Evolutionary conservation across 1,140 invertebrate genomes (phyloP), one percentile per base, ranked within the genome.

Genomic region (Drosophila tristis): DNA sequence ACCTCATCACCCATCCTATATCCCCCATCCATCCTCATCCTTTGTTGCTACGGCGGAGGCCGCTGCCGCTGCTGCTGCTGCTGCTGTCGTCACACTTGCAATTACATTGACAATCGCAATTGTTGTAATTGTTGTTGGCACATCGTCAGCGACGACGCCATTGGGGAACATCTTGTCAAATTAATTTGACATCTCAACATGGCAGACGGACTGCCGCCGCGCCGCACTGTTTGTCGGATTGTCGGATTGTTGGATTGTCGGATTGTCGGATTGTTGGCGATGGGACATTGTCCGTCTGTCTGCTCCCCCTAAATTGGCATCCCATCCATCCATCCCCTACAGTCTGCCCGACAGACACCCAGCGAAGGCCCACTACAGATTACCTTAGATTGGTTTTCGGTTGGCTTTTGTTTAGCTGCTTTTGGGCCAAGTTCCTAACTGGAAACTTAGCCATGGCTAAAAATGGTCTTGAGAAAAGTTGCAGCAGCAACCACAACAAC

Each of bases 101-200:
- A 87, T 86, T 86, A 87, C 81, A 85, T 81, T 81, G 74, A 72
- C 80, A 80, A 85, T 80, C 65, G 66, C 74, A 74, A 87, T 87
- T 87, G 74, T 81, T 87, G 81, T 86, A 87, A 87, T 86, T 81
- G 82, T 78, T 86, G 82, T 81, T 86, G 81, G 81, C 81, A 86
- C 74, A 87, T 87, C 78, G 66, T 76, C 78, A 75, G 74, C 11
- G 47, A 26, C 31, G 48, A 25, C 58, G 62, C 64, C 67, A 59
- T 57, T 56, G 54, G 54, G 61, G 35, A 70, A 77, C 78, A 81
- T 86, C 79, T 87, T 89, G 84, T 87, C 84, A 87, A 87, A 87
- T 87, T 87, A 87, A 87, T 87, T 87, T 82, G 80, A 77, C 80
- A 82, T 63, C 60, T 89, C 78, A 74, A 74, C 79, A 81, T 63